phyloP scores from a whole-genome alignment of 1,140 invertebrate genomes.

The Drosophila miranda region DNA sequence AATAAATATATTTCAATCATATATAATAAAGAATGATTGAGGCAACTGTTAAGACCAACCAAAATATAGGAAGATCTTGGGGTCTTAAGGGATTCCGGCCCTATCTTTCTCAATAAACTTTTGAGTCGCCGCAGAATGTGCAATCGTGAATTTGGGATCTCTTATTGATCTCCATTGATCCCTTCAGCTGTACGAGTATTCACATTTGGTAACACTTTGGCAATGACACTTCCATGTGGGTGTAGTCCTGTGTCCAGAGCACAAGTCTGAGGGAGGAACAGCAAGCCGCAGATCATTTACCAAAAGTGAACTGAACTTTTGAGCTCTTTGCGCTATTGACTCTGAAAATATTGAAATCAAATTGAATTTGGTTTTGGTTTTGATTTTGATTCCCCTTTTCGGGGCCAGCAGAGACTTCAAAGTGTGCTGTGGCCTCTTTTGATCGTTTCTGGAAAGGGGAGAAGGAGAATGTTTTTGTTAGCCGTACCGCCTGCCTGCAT shows the following conservation, averaged over 20 bases:
- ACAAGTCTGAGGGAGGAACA: too few relatives aligned
- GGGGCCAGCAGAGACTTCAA: constrained; percentile 28
- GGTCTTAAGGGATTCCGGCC: too few relatives aligned
- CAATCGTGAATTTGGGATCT: constrained; percentile 23
- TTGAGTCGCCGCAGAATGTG: not conserved
- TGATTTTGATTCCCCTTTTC: constrained; percentile 4
- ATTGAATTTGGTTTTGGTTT: constrained; percentile 13
- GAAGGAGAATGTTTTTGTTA: constrained; percentile 45
- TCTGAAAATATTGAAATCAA: constrained; percentile 44
- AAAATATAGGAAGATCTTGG: too few relatives aligned
- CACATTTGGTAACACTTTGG: too few relatives aligned
- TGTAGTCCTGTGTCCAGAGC: too few relatives aligned
- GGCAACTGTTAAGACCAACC: too few relatives aligned
- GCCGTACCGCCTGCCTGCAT: constrained; percentile 20
- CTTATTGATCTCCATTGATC: not conserved
- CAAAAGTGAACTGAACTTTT: not conserved
- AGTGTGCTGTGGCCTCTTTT: constrained; percentile 40
- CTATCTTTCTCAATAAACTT: too few relatives aligned
- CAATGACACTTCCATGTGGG: too few relatives aligned
- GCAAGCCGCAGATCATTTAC: not conserved
- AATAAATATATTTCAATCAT: too few relatives aligned
- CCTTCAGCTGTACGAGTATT: not conserved
- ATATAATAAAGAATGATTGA: too few relatives aligned
- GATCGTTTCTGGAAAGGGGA: constrained; percentile 22
- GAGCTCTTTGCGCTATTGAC: constrained; percentile 13